phyloP scores from a whole-genome alignment of 2,797 vertebrate genomes.

The Echiichthys vipera region DNA sequence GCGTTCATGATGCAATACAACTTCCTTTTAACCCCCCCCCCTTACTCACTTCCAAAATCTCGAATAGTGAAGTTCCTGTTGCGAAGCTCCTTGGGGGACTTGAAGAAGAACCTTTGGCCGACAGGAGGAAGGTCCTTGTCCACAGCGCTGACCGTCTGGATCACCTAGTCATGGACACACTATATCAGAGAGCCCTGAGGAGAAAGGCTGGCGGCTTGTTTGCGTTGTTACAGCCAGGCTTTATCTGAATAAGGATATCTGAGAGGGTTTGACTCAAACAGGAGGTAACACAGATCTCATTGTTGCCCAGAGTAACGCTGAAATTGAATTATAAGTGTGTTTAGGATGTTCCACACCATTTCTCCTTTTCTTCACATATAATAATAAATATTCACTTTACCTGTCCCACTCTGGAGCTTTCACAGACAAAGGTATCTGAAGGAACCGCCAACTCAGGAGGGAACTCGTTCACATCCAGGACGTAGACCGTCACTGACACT shows the following conservation, averaged over 20 bases:
- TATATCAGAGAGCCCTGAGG: not conserved
- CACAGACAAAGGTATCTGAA: conserved; percentile 91
- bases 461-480: conserved; percentile 95
- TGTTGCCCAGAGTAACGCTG: too few species aligned
- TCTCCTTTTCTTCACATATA: not conserved
- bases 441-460: conserved; percentile 90
- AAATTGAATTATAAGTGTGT: too few species aligned
- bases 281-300: not conserved
- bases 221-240: too few species aligned
- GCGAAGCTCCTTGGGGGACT: conserved; percentile 86
- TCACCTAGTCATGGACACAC: conserved; percentile 83
- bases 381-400: conserved; percentile 71
- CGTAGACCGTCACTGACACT: conserved; percentile 88
- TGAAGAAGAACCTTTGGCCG: conserved; percentile 93
- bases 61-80: conserved; percentile 94
- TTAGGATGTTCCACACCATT: not conserved
- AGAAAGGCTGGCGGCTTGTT: not conserved
- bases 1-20: too few species aligned
- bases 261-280: not conserved
- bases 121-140: conserved; percentile 90
- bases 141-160: conserved; percentile 89
- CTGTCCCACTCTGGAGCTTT: conserved; percentile 92
- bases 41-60: conserved; percentile 91
- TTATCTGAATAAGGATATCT: not conserved
- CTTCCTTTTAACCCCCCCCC: not conserved